Percentiles rank a stretch among this genome's conserved stretches.
These are phyloP conservation scores for Stenopsyche tienmushanensis DNA, from an alignment of 1,140 invertebrate species.

Conservation along the genomic window DNA sequence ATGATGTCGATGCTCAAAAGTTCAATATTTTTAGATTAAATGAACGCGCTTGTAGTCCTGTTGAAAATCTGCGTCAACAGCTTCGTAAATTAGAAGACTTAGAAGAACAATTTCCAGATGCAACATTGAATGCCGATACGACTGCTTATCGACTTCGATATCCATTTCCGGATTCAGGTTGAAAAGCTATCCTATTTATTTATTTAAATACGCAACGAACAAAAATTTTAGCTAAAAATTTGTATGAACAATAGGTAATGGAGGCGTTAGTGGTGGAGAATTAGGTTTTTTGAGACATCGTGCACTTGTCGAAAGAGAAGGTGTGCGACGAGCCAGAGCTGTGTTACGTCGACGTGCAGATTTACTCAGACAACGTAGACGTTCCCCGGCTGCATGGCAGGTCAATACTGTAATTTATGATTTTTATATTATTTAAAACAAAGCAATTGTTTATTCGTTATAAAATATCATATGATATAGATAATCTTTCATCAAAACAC, in stretches of 20 bases:
- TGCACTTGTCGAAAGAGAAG: conserved; percentile 74
- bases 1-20: conserved; percentile 45
- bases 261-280: conserved; percentile 59
- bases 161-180: conserved; percentile 69
- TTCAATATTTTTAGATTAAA: conserved; percentile 44
- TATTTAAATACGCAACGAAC: not conserved
- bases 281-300: conserved; percentile 78
- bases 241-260: not conserved
- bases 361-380: conserved; percentile 62
- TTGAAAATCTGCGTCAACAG: conserved; percentile 75
- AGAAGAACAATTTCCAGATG: conserved; percentile 73
- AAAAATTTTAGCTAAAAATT: too few species aligned
- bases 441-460: too few species aligned
- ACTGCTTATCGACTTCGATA: conserved; percentile 71
- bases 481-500: too few species aligned
- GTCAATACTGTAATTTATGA: conserved; percentile 43
- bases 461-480: too few species aligned
- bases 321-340: conserved; percentile 71
- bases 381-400: conserved; percentile 54
- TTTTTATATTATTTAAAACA: conserved; percentile 5
- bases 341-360: conserved; percentile 63
- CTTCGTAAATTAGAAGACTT: conserved; percentile 76
- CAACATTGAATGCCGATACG: conserved; percentile 63
- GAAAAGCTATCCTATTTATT: not conserved
- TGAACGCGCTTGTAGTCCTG: conserved; percentile 64